Percentiles rank a stretch among this genome's conserved stretches.
These are phyloP conservation scores for Anabacerthia variegaticeps DNA, from an alignment of 2,797 vertebrate species.

Conservation along the genomic window DNA sequence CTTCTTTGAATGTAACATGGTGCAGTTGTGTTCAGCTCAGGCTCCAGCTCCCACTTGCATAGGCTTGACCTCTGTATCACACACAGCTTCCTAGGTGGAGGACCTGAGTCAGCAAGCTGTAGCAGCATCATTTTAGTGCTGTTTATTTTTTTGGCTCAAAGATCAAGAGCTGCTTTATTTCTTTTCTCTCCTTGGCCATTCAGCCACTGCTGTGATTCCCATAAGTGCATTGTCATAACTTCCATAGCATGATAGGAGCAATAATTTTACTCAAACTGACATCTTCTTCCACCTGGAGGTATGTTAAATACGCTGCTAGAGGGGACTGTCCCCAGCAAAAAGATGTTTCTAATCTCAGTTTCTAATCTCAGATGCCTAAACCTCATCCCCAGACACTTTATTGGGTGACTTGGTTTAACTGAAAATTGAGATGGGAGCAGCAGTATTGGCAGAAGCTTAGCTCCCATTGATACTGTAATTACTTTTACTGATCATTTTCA, in stretches of 20 bases:
- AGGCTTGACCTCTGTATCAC: not conserved
- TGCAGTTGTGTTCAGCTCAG: not conserved
- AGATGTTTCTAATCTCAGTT: slow-evolving; percentile 33
- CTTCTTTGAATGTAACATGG: not conserved
- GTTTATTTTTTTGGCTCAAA: not conserved
- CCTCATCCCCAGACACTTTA: slow-evolving; percentile 12
- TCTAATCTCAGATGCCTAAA: slow-evolving; percentile 24
- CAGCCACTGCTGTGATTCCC: not conserved
- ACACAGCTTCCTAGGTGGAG: not conserved
- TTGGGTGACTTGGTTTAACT: not conserved
- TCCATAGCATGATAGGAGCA: not conserved
- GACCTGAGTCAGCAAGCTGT: not conserved
- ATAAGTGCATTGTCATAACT: not conserved
- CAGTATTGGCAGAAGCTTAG: slow-evolving; percentile 6
- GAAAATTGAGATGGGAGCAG: slow-evolving; percentile 37
- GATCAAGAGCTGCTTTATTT: not conserved
- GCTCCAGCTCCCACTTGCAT: not conserved
- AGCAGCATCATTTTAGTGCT: not conserved
- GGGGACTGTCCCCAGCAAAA: not conserved
- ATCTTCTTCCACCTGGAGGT: not conserved
- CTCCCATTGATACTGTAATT: not conserved
- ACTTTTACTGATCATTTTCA: slow-evolving; percentile 23
- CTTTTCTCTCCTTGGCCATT: not conserved
- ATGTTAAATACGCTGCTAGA: not conserved
- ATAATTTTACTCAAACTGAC: slow-evolving; percentile 39